Conservation (phyloP, 1,140 invertebrate species). For the Drosophila tsacasi region DNA sequence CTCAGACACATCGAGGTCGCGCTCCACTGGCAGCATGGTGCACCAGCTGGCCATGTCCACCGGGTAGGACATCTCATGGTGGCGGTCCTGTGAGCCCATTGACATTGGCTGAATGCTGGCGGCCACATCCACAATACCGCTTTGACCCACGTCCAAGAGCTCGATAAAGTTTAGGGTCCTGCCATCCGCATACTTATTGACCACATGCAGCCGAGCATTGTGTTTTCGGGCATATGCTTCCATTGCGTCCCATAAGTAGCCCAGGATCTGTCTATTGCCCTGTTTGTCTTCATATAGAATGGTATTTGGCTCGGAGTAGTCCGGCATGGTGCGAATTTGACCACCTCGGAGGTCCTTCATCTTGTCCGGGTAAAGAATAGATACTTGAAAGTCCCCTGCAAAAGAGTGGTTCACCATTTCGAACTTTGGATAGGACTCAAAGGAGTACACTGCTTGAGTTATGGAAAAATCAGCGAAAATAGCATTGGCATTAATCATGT, state of each 20-base stretch:
- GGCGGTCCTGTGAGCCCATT: constrained; percentile 3
- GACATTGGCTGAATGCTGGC: constrained; percentile 63
- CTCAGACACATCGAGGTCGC: constrained; percentile 17
- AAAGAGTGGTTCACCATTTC: constrained; percentile 16
- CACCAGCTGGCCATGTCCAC: constrained; percentile 52
- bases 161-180: constrained; percentile 44
- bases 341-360: constrained; percentile 24
- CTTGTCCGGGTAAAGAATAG: constrained; percentile 51
- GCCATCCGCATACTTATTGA: constrained; percentile 2
- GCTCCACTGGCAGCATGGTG: constrained; percentile 61
- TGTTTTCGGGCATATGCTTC: constrained; percentile 37
- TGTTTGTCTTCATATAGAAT: constrained; percentile 45
- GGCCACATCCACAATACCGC: constrained; percentile 41
- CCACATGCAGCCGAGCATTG: constrained; percentile 43
- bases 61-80: constrained; percentile 53
- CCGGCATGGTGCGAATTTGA: constrained; percentile 49
- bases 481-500: constrained; percentile 47
- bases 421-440: constrained; percentile 39
- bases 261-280: constrained; percentile 34
- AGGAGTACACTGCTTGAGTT: constrained; percentile 28
- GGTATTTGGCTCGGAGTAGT: constrained; percentile 66
- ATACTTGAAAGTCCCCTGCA: not conserved
- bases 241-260: constrained; percentile 65
- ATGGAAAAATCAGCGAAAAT: constrained; percentile 30
- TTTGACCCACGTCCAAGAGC: constrained; percentile 38